phyloP scores from a whole-genome alignment of 1,140 invertebrate genomes.

The Zophobas morio region DNA sequence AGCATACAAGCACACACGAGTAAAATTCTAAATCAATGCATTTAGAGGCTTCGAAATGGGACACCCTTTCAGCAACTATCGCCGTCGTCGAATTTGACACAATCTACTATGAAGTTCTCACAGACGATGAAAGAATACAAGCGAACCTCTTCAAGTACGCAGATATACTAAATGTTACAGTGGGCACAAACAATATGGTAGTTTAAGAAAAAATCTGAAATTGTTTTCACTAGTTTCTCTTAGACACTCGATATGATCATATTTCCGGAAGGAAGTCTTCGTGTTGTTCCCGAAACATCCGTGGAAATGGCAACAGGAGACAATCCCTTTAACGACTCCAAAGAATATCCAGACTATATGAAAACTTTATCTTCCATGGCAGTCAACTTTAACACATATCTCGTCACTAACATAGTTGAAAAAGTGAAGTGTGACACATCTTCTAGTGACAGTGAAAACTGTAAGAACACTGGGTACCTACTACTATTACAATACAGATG shows the following conservation, averaged over 20 bases:
- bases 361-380: constrained; percentile 1
- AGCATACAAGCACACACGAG: too few species aligned
- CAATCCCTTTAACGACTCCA: not conserved
- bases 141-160: not conserved
- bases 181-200: not conserved
- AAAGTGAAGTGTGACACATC: constrained; percentile 66
- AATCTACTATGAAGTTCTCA: not conserved
- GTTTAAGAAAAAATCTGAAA: not conserved
- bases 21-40: not conserved
- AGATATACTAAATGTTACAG: not conserved
- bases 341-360: not conserved
- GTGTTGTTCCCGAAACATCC: not conserved
- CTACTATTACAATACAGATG: constrained; percentile 75
- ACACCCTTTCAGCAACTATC: not conserved
- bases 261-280: constrained; percentile 16
- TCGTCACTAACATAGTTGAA: constrained; percentile 70
- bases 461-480: constrained; percentile 66
- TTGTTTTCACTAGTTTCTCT: not conserved
- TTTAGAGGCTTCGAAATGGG: not conserved
- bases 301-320: not conserved
- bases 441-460: constrained; percentile 54
- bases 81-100: constrained; percentile 7
- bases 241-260: constrained; percentile 8
- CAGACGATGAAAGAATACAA: not conserved
- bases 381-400: not conserved